A percentile compares a stretch with the other conserved stretches of the same genome.
Evolutionary conservation across 2,797 vertebrate species (phyloP).

Genomic region (Typhlichthys subterraneus): DNA sequence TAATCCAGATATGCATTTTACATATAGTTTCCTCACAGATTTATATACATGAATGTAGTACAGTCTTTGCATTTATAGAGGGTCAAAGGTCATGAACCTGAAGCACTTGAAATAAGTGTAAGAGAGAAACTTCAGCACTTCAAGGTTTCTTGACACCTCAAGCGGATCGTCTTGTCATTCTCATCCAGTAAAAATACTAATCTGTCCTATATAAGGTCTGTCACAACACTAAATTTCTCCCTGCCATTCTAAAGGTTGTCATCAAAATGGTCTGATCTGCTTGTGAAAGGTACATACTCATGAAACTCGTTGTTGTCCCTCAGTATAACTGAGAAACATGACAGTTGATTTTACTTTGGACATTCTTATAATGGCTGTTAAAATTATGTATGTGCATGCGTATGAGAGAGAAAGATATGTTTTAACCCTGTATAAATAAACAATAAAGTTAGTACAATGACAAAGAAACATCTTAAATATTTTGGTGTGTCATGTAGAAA

Average conservation of each 20-base stretch:
- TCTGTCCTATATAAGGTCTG: slow-evolving; percentile 17
- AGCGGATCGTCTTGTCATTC: slow-evolving; percentile 48
- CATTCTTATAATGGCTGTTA: slow-evolving; percentile 76
- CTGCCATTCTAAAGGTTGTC: slow-evolving; percentile 52
- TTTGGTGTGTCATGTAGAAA: neutral
- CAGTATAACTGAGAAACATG: slow-evolving; percentile 20
- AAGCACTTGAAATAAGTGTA: slow-evolving; percentile 75
- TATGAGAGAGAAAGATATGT: too few species aligned
- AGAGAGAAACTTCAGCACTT: slow-evolving; percentile 53
- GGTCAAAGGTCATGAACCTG: slow-evolving; percentile 73
- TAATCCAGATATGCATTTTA: slow-evolving; percentile 79
- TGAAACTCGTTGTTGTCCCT: slow-evolving; percentile 58
- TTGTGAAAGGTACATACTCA: slow-evolving; percentile 42
- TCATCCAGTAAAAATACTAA: slow-evolving; percentile 33
- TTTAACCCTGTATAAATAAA: slow-evolving; percentile 24
- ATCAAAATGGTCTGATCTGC: slow-evolving; percentile 41
- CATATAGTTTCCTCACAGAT: slow-evolving; percentile 74
- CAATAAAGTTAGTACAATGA: slow-evolving; percentile 15
- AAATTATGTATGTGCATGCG: slow-evolving; percentile 42
- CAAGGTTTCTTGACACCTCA: slow-evolving; percentile 57
- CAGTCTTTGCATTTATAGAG: slow-evolving; percentile 79
- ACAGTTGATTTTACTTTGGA: slow-evolving; percentile 50
- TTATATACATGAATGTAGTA: slow-evolving; percentile 81
- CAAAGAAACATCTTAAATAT: neutral
- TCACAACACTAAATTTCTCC: slow-evolving; percentile 31